Evolutionary conservation across 2,888 invertebrate species (phyloP).

Genomic region (Tetropium fuscum): DNA sequence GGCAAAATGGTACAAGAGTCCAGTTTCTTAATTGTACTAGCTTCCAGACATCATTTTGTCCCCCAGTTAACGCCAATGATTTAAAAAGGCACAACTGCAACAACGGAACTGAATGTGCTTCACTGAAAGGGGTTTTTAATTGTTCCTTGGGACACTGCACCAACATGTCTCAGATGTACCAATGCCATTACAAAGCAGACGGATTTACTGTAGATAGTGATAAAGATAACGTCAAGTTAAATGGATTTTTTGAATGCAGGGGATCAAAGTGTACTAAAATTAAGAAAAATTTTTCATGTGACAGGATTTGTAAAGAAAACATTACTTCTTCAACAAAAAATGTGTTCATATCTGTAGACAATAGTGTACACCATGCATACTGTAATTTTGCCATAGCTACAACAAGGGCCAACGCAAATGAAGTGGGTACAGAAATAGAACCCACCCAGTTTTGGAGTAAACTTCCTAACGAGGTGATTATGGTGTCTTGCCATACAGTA

Average conservation of each 20-base stretch:
- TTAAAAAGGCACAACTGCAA: constrained; percentile 76
- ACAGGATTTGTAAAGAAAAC: constrained; percentile 73
- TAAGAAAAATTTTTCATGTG: constrained; percentile 73
- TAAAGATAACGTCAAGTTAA: constrained; percentile 76
- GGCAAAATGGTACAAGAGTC: constrained; percentile 77
- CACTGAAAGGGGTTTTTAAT: constrained; percentile 78
- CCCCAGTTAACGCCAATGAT: constrained; percentile 68
- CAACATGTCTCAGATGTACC: constrained; percentile 75
- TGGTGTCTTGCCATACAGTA: constrained; percentile 73
- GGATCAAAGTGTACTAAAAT: constrained; percentile 74
- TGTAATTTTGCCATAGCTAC: constrained; percentile 72
- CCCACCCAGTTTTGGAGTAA: constrained; percentile 72
- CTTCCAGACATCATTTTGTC: constrained; percentile 71
- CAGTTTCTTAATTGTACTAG: constrained; percentile 74
- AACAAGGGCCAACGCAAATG: constrained; percentile 71
- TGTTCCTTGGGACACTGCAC: constrained; percentile 78
- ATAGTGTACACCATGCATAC: constrained; percentile 72
- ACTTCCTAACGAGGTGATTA: constrained; percentile 65
- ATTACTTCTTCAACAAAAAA: constrained; percentile 72
- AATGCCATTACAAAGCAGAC: constrained; percentile 76
- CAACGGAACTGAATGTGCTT: constrained; percentile 77
- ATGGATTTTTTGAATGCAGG: constrained; percentile 78
- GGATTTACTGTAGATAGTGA: constrained; percentile 76
- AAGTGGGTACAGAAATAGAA: constrained; percentile 64
- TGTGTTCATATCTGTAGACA: constrained; percentile 70